Percentiles rank a stretch among this genome's conserved stretches.
Evolutionary conservation across 2,113 vertebrate species (phyloP).

Genomic region (Kryptolebias marmoratus): DNA sequence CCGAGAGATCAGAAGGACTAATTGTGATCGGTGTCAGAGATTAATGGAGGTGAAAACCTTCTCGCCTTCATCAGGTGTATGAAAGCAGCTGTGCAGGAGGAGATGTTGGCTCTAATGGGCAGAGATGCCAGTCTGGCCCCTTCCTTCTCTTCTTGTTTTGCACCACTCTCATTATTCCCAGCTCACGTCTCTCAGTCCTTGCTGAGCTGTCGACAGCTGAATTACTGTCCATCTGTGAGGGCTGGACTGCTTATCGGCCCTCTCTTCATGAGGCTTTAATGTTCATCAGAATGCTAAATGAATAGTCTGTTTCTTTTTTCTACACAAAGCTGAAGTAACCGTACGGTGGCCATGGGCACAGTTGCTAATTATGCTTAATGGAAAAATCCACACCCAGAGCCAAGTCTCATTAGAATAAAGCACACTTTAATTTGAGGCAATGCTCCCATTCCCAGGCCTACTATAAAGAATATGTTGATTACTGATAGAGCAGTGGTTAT

Average conservation of each 20-base stretch:
- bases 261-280: constrained; percentile 55
- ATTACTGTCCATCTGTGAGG: constrained; percentile 78
- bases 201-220: constrained; percentile 53
- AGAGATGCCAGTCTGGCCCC: constrained; percentile 57
- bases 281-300: constrained; percentile 68
- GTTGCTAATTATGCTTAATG: constrained; percentile 54
- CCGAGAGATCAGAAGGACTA: constrained; percentile 73
- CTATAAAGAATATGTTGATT: constrained; percentile 42
- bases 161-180: constrained; percentile 70
- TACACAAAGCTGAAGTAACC: constrained; percentile 38
- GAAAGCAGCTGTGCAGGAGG: constrained; percentile 74
- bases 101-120: constrained; percentile 68
- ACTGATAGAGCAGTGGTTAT: constrained; percentile 32
- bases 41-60: constrained; percentile 74
- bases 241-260: constrained; percentile 56
- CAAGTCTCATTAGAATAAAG: constrained; percentile 54
- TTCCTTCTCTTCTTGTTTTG: constrained; percentile 34
- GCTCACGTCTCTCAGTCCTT: constrained; percentile 53
- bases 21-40: constrained; percentile 81
- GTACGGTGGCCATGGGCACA: constrained; percentile 24
- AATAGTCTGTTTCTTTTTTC: constrained; percentile 38
- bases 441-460: constrained; percentile 15
- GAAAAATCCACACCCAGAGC: constrained; percentile 49
- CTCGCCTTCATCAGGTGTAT: constrained; percentile 56
- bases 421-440: constrained; percentile 48